Percentiles rank a stretch among this genome's conserved stretches.
Conservation (phyloP, 2,113 vertebrate species). For the Nettapus auritus region DNA sequence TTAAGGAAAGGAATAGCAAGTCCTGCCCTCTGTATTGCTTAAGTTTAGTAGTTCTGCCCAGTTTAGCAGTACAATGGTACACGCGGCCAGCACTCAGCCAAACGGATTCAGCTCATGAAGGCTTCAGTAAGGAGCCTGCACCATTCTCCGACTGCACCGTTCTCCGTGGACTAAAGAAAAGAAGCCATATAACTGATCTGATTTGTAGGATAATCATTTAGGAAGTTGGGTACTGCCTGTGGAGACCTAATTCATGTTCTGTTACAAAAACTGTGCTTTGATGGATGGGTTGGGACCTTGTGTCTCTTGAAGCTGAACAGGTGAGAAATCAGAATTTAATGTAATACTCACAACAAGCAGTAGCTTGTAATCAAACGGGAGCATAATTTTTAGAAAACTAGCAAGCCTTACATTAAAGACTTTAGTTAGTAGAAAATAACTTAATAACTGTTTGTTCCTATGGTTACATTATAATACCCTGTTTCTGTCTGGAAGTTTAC, state of each 20-base stretch:
- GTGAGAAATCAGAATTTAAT: background rate
- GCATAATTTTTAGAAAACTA: background rate
- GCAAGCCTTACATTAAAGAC: background rate
- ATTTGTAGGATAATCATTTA: background rate
- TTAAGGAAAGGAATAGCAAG: background rate
- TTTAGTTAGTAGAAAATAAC: background rate
- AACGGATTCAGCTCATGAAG: background rate
- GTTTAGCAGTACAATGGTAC: background rate
- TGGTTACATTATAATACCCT: background rate
- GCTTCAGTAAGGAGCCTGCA: background rate
- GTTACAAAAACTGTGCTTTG: background rate
- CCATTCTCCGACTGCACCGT: background rate
- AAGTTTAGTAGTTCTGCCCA: background rate
- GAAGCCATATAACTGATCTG: background rate
- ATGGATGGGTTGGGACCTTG: background rate
- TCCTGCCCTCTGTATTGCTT: background rate
- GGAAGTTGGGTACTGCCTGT: background rate
- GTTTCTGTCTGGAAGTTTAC: background rate
- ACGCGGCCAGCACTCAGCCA: accelerated
- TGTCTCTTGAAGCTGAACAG: background rate
- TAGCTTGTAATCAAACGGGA: background rate
- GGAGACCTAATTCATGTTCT: background rate
- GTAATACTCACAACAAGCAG: accelerated
- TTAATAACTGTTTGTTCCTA: background rate
- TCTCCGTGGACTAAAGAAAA: background rate